These are phyloP conservation scores for Epinephelus awoara DNA, from an alignment of 2,797 vertebrate species.

Conservation along the genomic window DNA sequence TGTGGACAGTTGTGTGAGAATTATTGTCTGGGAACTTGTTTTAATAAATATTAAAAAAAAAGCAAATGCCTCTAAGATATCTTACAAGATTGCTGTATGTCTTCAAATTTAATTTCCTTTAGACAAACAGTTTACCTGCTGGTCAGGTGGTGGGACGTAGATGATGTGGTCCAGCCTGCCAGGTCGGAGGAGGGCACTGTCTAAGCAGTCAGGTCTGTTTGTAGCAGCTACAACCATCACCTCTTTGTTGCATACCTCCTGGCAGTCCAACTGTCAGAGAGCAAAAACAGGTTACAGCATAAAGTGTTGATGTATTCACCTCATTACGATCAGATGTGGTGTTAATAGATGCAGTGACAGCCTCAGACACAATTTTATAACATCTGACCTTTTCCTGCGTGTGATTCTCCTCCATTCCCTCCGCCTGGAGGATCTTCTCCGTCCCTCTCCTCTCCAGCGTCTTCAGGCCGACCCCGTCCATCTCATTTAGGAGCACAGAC, in stretches of 20 bases:
- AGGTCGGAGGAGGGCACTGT: slow-evolving; percentile 94
- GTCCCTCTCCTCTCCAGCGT: slow-evolving; percentile 89
- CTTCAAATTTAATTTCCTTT: neutral
- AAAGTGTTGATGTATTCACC: neutral
- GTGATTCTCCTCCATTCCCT: slow-evolving; percentile 71
- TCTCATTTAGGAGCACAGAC: slow-evolving; percentile 96
- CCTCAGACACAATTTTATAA: neutral
- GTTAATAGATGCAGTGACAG: neutral
- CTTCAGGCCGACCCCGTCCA: slow-evolving; percentile 94
- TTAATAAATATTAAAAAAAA: too few species aligned
- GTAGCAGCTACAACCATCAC: slow-evolving; percentile 96
- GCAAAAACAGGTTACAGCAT: neutral
- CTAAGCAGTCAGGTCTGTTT: slow-evolving; percentile 93
- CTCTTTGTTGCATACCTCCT: slow-evolving; percentile 90
- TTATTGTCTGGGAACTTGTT: too few species aligned
- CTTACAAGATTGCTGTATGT: neutral
- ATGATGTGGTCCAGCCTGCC: slow-evolving; percentile 95
- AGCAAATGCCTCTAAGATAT: too few species aligned
- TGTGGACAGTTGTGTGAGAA: too few species aligned
- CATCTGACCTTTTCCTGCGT: slow-evolving; percentile 81
- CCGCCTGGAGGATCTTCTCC: slow-evolving; percentile 74
- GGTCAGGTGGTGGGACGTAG: slow-evolving; percentile 93
- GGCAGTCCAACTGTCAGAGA: slow-evolving; percentile 85
- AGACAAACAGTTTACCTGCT: slow-evolving; percentile 82
- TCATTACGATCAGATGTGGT: neutral